phyloP scores from a whole-genome alignment of 1,140 invertebrate genomes.

The Caenorhabditis elegans region DNA sequence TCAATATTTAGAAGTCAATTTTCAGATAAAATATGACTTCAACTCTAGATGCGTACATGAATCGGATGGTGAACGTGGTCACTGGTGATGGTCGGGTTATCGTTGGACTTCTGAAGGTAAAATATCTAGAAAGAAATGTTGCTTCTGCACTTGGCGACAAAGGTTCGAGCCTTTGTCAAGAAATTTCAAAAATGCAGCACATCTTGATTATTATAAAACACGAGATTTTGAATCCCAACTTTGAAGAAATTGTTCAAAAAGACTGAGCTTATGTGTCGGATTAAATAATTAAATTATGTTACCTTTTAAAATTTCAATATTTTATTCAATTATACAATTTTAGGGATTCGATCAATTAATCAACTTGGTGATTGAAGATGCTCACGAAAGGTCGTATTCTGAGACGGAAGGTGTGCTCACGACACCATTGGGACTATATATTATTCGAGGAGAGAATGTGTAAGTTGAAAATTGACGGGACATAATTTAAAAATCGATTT shows the following conservation, averaged over 20 bases:
- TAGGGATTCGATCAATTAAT: slow-evolving; percentile 93
- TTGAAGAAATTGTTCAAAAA: too few species aligned
- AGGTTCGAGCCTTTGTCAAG: too few species aligned
- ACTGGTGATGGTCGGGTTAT: slow-evolving; percentile 55
- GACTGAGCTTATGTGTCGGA: too few species aligned
- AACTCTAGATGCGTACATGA: slow-evolving; percentile 48
- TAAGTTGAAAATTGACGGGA: slow-evolving; percentile 72
- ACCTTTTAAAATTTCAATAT: neutral
- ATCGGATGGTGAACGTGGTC: slow-evolving; percentile 55
- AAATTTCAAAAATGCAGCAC: too few species aligned
- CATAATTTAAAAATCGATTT: too few species aligned
- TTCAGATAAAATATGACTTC: slow-evolving; percentile 38
- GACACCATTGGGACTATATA: slow-evolving; percentile 90
- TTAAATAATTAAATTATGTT: neutral
- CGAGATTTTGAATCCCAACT: too few species aligned
- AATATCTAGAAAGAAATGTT: too few species aligned
- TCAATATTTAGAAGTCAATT: too few species aligned
- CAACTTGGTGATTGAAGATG: slow-evolving; percentile 94
- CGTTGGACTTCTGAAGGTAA: slow-evolving; percentile 76
- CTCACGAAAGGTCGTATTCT: slow-evolving; percentile 92
- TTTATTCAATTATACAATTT: neutral
- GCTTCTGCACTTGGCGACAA: too few species aligned
- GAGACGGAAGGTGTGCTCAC: slow-evolving; percentile 87
- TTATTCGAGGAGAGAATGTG: slow-evolving; percentile 95
- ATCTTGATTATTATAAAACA: too few species aligned